phyloP scores from a whole-genome alignment of 1,140 invertebrate species.

The Drosophila suzukii region DNA sequence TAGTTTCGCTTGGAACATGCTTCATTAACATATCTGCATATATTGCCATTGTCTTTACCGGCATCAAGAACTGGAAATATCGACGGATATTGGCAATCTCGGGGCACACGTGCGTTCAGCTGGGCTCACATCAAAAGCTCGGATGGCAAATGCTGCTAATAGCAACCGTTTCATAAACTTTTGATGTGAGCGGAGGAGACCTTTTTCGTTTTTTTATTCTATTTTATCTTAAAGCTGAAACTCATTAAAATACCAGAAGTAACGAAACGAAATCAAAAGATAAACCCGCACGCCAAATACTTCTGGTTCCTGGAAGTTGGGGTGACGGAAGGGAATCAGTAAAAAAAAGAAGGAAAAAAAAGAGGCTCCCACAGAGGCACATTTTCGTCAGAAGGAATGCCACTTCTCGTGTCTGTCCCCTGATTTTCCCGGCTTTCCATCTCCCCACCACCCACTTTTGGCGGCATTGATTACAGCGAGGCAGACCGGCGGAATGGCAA shows the following conservation, averaged over 20 bases:
- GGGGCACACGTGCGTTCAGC: conserved; percentile 39
- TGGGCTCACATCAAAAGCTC: conserved; percentile 57
- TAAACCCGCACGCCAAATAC: conserved; percentile 60
- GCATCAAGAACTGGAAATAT: conserved; percentile 15
- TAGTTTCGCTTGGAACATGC: conserved; percentile 27
- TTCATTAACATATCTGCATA: conserved; percentile 42
- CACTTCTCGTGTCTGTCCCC: conserved; percentile 19
- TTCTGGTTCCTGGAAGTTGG: conserved; percentile 64
- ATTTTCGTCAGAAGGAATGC: conserved; percentile 56
- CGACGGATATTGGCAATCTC: conserved; percentile 37
- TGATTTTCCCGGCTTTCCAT: conserved; percentile 1
- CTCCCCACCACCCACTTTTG: conserved; percentile 40
- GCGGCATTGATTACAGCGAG: conserved; percentile 72
- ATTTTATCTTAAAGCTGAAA: conserved; percentile 43
- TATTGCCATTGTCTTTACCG: conserved; percentile 29
- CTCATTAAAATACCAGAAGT: conserved; percentile 77
- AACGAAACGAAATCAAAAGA: conserved; percentile 69
- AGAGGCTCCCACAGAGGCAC: conserved; percentile 64
- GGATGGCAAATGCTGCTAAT: conserved; percentile 66
- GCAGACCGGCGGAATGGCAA: conserved; percentile 62
- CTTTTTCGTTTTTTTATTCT: conserved; percentile 35
- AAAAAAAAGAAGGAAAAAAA: neutral
- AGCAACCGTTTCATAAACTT: conserved; percentile 61
- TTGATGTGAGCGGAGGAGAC: conserved; percentile 33
- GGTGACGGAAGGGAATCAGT: conserved; percentile 35